Evolutionary conservation across 2,113 vertebrate genomes (phyloP), one percentile per base, ranked within the genome.

Genomic region (Albula glossodonta): DNA sequence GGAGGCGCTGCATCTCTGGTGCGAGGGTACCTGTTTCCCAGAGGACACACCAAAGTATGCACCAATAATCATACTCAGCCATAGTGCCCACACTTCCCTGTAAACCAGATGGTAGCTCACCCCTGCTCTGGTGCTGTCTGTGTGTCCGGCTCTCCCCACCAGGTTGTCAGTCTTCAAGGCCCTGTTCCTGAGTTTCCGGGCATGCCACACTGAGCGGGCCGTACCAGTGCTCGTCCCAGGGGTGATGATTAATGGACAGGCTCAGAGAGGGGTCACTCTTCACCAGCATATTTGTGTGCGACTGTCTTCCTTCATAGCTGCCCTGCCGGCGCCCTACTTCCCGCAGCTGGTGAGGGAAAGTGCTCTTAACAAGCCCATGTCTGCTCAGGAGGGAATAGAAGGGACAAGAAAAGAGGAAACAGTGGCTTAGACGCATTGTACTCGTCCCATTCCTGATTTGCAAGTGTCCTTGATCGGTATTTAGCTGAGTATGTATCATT

Each of bases 211-310:
- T 0, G 98, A 99, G 91, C 96, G 97, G 2, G 94, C 93, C 78
- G 87, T 96, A 0, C 97, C 98, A 0, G 95, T 97, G 82, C 87
- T 89, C 84, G 88, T 98, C 89, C 96, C 96, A 12, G 96, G 94
- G 78, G 93, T 96, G 77, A 92, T 94, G 91, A 88, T 92, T 63
- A 92, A 92, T 2, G 97, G 96, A 70, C 96, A 97, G 83, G 91
- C 95, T 15, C 93, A 94, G 86, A 89, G 84, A 70, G 89, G 92
- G 17, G 90, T 97, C 91, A 96, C 96, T 41, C 92, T 99, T 51
- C 97, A 99, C 88, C 96, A 97, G 74, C 96, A 98, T 0, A 87
- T 97, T 31, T 99, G 97, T 84, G 93, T 97, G 85, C 97, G 96
- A 5, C 91, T 99, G 60, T 99, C 97, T 87, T 91, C 96, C 74